phyloP scores from a whole-genome alignment of 2,113 vertebrate species.

The Ondatra zibethicus region DNA sequence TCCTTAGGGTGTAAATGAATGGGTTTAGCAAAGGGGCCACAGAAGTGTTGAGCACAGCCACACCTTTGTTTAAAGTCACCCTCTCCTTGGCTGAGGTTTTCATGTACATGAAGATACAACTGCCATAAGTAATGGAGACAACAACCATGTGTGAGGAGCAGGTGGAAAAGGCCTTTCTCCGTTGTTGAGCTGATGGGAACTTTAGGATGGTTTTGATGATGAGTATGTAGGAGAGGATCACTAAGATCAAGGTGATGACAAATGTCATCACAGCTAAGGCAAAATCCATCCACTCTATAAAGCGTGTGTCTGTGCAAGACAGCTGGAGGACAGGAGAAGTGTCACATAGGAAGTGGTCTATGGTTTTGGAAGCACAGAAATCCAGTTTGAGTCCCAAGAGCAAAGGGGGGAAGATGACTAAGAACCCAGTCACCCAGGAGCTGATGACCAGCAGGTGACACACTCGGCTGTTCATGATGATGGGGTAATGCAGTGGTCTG shows the following conservation, averaged over 20 bases:
- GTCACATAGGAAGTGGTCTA: conserved; percentile 59
- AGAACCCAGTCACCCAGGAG: conserved; percentile 54
- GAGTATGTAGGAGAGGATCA: background rate
- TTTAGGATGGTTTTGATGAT: conserved; percentile 15
- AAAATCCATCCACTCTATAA: conserved; percentile 4
- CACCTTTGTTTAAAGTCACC: conserved; percentile 2
- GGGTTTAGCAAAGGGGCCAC: conserved; percentile 54
- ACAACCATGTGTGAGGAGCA: conserved; percentile 52
- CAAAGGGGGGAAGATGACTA: conserved; percentile 27
- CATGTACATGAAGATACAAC: conserved; percentile 50
- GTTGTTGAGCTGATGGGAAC: background rate
- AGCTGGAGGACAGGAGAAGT: conserved; percentile 21
- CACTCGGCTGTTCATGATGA: conserved; percentile 45
- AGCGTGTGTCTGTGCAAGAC: conserved; percentile 44
- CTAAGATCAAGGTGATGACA: conserved; percentile 3
- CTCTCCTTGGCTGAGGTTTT: conserved; percentile 41
- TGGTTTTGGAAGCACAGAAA: conserved; percentile 39
- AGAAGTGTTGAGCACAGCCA: conserved; percentile 12
- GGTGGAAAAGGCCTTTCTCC: conserved; percentile 35
- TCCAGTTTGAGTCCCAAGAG: conserved; percentile 6
- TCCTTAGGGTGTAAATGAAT: conserved; percentile 65
- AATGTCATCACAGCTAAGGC: background rate
- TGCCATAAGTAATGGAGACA: conserved; percentile 42
- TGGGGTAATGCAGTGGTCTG: conserved; percentile 54
- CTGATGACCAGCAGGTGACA: background rate